Conservation (phyloP, 2,113 vertebrate genomes). For the Tachycineta bicolor region DNA sequence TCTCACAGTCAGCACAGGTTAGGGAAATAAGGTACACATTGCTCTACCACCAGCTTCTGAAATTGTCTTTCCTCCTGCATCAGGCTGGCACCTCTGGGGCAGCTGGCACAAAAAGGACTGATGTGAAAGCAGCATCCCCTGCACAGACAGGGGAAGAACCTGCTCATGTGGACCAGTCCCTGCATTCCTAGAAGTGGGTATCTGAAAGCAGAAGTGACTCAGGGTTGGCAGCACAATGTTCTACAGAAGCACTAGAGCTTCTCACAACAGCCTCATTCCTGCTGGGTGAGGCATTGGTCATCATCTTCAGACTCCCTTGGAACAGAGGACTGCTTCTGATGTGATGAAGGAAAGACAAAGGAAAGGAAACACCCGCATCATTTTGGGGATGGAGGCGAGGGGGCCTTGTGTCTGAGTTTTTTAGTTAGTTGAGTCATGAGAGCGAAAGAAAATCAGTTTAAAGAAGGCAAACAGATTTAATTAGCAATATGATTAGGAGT, state of each 20-base stretch:
- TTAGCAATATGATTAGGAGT: not conserved
- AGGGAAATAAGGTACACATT: not conserved
- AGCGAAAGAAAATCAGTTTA: not conserved
- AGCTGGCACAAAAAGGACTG: not conserved
- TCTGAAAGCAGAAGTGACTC: not conserved
- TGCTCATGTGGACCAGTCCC: not conserved
- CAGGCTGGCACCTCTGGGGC: not conserved
- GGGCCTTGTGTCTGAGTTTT: not conserved
- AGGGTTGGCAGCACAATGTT: accelerated
- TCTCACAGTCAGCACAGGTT: not conserved
- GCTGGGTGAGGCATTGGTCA: not conserved
- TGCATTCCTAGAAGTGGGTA: not conserved
- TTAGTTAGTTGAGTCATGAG: not conserved
- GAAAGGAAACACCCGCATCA: not conserved
- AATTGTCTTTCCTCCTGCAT: not conserved
- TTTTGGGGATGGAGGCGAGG: not conserved
- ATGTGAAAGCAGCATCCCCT: not conserved
- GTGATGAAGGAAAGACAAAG: not conserved
- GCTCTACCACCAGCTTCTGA: not conserved
- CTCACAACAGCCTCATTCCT: accelerated
- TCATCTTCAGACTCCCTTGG: not conserved
- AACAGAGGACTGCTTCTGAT: not conserved
- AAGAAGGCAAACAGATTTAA: not conserved
- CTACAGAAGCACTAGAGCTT: not conserved
- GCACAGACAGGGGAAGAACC: not conserved